Evolutionary conservation across 2,888 invertebrate species (phyloP), one percentile per base, ranked within the genome.

Genomic region (Nudaria mundana): DNA sequence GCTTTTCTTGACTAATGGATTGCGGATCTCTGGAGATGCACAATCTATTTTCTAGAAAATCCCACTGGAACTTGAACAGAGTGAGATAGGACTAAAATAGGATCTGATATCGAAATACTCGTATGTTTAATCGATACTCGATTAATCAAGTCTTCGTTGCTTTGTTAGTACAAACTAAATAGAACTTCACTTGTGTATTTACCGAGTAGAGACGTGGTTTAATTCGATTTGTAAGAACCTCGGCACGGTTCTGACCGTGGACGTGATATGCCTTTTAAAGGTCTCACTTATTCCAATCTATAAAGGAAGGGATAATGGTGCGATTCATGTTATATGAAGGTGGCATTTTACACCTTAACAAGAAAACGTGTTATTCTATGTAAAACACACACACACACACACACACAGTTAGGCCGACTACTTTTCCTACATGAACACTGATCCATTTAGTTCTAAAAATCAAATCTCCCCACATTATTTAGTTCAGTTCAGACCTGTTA

Each of bases 161-260:
- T 26, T 26, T 26, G 56, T 61, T 52, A 63, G 57, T 60, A 53
- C 59, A 59, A 69, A 55, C 49, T 57, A 63, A 69, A 66, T 66
- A 55, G 62, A 60, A 67, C 56, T 56, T 56, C 47, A 42, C 57
- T 35, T 46, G 66, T 62, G 69, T 64, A 58, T 64, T 63, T 49
- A 54, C 61, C 42, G 46, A 50, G 53, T 53, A 56, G 51, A 52
- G 54, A 41, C 45, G 37, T 40, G 49, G 52, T 54, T 59, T 76
- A 76, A 76, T 76, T 72, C 64, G 66, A 75, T 76, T 76, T 69
- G 64, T 61, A 52, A 52, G 69, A 62, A 58, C 65, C 68, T 69
- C 65, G 47, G 53, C 68, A 66, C 64, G 45, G 53, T 36, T 57
- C 55, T 60, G 63, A 45, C 69, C 65, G 47, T 61, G 66, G 60